Evolutionary conservation across 1,140 invertebrate genomes (phyloP).

Genomic region (Ceratitis capitata): DNA sequence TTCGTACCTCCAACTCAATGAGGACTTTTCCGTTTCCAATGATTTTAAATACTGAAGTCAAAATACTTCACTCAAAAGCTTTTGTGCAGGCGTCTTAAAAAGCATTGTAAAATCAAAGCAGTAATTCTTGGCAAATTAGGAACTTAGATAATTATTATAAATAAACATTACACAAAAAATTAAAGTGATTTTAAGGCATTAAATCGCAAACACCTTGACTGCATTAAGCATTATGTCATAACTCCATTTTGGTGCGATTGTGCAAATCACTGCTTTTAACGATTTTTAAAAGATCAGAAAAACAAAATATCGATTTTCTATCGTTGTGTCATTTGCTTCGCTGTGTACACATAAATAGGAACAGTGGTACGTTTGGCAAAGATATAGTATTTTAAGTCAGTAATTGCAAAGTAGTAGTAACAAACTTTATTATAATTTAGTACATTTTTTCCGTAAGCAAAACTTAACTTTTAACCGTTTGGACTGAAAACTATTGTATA

Average conservation of each 20-base stretch:
- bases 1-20: background rate
- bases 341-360: no score
- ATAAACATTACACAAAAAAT: background rate
- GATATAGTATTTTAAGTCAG: no score
- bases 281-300: background rate
- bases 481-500: no score
- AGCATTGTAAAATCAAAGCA: background rate
- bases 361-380: no score
- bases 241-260: background rate
- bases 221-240: background rate
- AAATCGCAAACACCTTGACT: background rate
- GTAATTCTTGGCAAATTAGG: background rate
- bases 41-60: background rate
- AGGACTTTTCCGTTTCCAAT: background rate
- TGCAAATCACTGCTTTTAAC: background rate
- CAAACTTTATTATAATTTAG: no score
- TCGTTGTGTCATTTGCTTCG: no score
- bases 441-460: no score
- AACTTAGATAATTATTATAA: constrained; percentile 17
- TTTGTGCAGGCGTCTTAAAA: background rate
- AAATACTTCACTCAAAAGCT: background rate
- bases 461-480: no score
- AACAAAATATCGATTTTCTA: no score
- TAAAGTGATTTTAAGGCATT: background rate
- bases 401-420: no score